phyloP scores from a whole-genome alignment of 2,113 vertebrate species.

The Cochlearius cochlearius region DNA sequence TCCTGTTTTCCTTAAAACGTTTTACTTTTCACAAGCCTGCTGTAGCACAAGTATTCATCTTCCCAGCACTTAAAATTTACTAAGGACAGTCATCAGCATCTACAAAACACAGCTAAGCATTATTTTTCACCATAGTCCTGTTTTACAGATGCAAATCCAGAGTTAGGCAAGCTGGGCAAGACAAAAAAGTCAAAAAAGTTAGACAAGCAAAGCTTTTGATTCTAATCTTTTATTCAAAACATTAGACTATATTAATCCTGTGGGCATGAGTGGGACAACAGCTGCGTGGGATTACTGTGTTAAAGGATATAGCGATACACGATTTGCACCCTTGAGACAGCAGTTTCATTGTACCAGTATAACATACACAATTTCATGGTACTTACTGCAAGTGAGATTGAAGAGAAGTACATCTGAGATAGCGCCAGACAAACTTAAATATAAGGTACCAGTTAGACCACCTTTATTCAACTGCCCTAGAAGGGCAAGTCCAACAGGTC shows the following conservation, averaged over 20 bases:
- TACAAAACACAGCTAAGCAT: not conserved
- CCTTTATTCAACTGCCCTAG: not conserved
- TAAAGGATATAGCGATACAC: not conserved
- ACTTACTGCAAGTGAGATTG: not conserved
- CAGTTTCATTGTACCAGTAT: not conserved
- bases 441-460: not conserved
- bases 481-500: not conserved
- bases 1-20: not conserved
- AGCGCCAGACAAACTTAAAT: not conserved
- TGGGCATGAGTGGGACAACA: not conserved
- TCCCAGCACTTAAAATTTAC: not conserved
- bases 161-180: not conserved
- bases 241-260: not conserved
- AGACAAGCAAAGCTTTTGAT: not conserved
- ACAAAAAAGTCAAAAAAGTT: not conserved
- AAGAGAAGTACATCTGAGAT: not conserved
- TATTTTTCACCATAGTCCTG: not conserved
- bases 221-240: not conserved
- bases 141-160: not conserved
- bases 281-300: not conserved
- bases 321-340: not conserved
- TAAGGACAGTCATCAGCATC: not conserved
- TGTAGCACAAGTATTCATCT: not conserved
- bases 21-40: not conserved
- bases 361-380: not conserved